Evolutionary conservation across 2,113 vertebrate species (phyloP).

Genomic region (Coregonus clupeaformis): DNA sequence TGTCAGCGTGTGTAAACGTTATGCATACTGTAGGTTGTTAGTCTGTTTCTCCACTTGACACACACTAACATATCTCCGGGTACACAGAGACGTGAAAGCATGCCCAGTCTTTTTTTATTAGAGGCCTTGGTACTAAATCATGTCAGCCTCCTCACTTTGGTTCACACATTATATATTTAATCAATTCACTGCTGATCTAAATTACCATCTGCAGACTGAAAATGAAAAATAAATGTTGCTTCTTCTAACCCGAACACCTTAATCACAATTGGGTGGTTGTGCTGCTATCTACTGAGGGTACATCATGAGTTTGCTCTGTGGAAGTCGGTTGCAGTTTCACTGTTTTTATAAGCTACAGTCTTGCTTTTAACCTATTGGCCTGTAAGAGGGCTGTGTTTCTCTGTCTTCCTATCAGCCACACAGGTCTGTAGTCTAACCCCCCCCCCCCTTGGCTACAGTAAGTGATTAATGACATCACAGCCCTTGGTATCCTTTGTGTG

Average conservation of each 20-base stretch:
- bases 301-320: too few species aligned
- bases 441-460: not conserved
- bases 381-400: too few species aligned
- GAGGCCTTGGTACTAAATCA: conserved; percentile 33
- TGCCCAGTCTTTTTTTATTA: too few species aligned
- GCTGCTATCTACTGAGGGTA: too few species aligned
- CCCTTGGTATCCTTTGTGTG: not conserved
- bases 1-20: not conserved
- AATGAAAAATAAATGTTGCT: conserved; percentile 1
- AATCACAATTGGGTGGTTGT: too few species aligned
- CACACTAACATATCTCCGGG: too few species aligned
- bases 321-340: too few species aligned
- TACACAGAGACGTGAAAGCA: too few species aligned
- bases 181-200: conserved; percentile 44
- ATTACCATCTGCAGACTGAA: conserved; percentile 48
- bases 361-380: too few species aligned
- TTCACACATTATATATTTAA: conserved; percentile 30
- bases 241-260: not conserved
- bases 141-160: conserved; percentile 36
- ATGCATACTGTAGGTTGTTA: not conserved
- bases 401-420: too few species aligned
- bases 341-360: too few species aligned
- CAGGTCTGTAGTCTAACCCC: too few species aligned
- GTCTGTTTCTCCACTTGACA: not conserved
- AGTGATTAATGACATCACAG: conserved; percentile 48